Evolutionary conservation across 1,140 invertebrate species (phyloP), one percentile per base, ranked within the genome.

Genomic region (Drosophila nikananu): DNA sequence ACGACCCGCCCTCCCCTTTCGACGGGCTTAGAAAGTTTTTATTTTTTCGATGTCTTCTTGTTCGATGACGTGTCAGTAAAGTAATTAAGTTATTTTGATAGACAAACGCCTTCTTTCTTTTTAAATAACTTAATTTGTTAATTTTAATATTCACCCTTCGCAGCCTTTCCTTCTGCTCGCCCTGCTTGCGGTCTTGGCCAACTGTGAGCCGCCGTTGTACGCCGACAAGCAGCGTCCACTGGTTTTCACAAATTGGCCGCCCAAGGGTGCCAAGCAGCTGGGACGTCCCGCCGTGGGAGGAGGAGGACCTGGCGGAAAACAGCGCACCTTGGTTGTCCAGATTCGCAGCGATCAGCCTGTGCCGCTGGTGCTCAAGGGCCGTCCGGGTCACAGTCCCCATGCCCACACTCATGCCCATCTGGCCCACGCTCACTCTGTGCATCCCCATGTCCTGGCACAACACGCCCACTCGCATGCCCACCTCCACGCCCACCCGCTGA

Each of bases 341-440:
- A 93, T 93, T 13, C 92, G 92, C 41, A 93, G 92, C 51, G 92
- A 93, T 80, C 86, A 92, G 57, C 90, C 86, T 0, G 92, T 89
- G 10, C 92, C 83, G 6, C 44, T 93, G 44, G 82, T 93, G 1
- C 51, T 93, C 0, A 93, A 93, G 46, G 86, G 92, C 48, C 91
- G 83, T 8, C 77, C 81, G 0, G 74, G 76, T 8, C 55, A 60
- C 9, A 41, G 30, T 4, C 48, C 48, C 17, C 73, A 61, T 42
- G 17, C 48, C 2, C 72, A 75, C 10, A 17, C 62, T 9, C 77
- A 80, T n/a, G 55, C 57, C 15, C 82, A 86, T 49, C n/a, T 46
- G 17, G 51, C 52, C 5, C 25, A 68, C 21, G 62, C 63, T 42
- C 70, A 72, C 21, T 57, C 71, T 10, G 44, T 60, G 13, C 79